A percentile compares a stretch with the other conserved stretches of the same genome.
These are phyloP conservation scores for Halcyon malimbica DNA, from an alignment of 2,113 vertebrate genomes.

Conservation along the genomic window DNA sequence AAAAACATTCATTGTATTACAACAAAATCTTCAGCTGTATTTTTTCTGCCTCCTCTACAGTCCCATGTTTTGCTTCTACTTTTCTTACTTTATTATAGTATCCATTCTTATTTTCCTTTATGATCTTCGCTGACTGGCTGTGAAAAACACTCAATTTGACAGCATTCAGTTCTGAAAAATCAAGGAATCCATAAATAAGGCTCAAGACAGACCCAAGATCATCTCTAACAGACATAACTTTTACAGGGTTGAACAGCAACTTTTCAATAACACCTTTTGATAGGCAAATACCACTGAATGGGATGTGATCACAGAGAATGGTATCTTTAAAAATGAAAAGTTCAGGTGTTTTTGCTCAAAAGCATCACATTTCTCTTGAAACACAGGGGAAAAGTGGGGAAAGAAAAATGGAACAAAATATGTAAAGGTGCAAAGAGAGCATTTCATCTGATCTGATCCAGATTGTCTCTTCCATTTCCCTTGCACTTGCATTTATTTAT, in stretches of 20 bases:
- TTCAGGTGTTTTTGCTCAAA: neutral
- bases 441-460: neutral
- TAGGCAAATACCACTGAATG: constrained; percentile 4
- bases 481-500: neutral
- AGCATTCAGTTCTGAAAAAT: constrained; percentile 16
- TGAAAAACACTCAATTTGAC: neutral
- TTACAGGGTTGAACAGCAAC: neutral
- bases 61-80: neutral
- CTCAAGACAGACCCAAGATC: neutral
- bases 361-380: neutral
- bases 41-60: neutral
- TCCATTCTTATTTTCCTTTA: neutral
- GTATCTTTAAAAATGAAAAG: neutral
- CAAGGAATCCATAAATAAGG: constrained; percentile 6
- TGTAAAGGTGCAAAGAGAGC: neutral
- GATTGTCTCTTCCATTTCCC: neutral
- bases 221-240: neutral
- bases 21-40: neutral
- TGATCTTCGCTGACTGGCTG: neutral
- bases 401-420: constrained; percentile 4
- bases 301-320: neutral
- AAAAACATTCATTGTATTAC: neutral
- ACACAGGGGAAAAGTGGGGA: neutral
- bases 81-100: neutral
- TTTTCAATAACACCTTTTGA: neutral